phyloP scores from a whole-genome alignment of 2,113 vertebrate species.

The Diphyllodes magnificus region DNA sequence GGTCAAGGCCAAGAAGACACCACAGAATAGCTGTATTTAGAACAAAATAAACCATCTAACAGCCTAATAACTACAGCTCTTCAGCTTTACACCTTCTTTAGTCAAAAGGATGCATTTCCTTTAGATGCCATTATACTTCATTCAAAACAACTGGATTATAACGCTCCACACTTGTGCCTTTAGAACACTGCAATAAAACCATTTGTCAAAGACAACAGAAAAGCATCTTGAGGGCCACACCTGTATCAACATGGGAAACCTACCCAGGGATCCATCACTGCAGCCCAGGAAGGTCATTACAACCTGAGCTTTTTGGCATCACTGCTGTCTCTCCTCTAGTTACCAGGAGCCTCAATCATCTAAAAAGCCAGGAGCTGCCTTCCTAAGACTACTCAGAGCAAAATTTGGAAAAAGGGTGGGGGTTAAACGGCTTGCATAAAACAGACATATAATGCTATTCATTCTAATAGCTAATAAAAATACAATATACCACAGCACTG shows the following conservation, averaged over 20 bases:
- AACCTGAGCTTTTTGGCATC: rapidly evolving
- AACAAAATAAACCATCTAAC: background rate
- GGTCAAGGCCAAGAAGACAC: background rate
- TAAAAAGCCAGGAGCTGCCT: background rate
- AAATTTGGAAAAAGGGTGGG: background rate
- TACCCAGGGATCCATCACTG: no score
- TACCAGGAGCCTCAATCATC: background rate
- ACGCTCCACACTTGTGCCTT: background rate
- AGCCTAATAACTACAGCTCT: background rate
- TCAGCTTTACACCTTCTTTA: background rate
- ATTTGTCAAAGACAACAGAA: background rate
- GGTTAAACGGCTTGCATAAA: background rate
- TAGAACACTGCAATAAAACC: background rate
- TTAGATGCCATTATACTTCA: rapidly evolving
- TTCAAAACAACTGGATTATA: background rate
- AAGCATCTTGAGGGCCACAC: background rate
- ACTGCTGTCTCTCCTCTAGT: no score
- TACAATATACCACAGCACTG: background rate
- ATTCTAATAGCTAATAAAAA: background rate
- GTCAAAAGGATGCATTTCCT: background rate
- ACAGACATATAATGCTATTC: background rate
- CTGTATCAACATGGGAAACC: background rate
- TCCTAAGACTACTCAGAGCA: background rate
- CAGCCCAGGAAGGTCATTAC: background rate
- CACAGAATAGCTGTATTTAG: background rate